Evolutionary conservation across 2,113 vertebrate genomes (phyloP).

Genomic region (Glaucomys volans): DNA sequence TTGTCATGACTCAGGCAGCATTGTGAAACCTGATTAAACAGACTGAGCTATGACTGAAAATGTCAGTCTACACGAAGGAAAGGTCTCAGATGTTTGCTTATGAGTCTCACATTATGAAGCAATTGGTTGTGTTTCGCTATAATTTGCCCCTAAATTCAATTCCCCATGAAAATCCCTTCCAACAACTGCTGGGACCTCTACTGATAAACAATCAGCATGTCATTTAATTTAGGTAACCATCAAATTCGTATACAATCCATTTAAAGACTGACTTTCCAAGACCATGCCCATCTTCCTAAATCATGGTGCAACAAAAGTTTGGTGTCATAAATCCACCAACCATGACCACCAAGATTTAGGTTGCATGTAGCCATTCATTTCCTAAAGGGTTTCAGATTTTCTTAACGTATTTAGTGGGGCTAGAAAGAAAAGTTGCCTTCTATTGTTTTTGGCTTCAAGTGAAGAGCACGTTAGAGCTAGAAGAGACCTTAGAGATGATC

Average conservation of each 20-base stretch:
- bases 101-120: slow-evolving; percentile 20
- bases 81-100: slow-evolving; percentile 46
- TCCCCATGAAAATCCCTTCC: neutral
- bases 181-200: neutral
- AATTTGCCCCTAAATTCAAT: neutral
- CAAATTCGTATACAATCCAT: slow-evolving; percentile 54
- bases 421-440: neutral
- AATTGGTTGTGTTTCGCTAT: neutral
- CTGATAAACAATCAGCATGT: neutral
- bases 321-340: slow-evolving; percentile 42
- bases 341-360: neutral
- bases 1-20: neutral
- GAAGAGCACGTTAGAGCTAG: neutral
- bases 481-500: neutral
- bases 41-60: slow-evolving; percentile 56
- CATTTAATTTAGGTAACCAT: slow-evolving; percentile 55
- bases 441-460: neutral
- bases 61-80: neutral
- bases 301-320: slow-evolving; percentile 25
- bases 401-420: neutral
- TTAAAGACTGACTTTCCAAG: slow-evolving; percentile 53
- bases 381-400: neutral
- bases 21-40: slow-evolving; percentile 59
- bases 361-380: neutral
- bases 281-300: slow-evolving; percentile 30